A percentile compares a stretch with the other conserved stretches of the same genome.
Conservation (phyloP, 2,797 vertebrate genomes). For the Sphenodon punctatus region DNA sequence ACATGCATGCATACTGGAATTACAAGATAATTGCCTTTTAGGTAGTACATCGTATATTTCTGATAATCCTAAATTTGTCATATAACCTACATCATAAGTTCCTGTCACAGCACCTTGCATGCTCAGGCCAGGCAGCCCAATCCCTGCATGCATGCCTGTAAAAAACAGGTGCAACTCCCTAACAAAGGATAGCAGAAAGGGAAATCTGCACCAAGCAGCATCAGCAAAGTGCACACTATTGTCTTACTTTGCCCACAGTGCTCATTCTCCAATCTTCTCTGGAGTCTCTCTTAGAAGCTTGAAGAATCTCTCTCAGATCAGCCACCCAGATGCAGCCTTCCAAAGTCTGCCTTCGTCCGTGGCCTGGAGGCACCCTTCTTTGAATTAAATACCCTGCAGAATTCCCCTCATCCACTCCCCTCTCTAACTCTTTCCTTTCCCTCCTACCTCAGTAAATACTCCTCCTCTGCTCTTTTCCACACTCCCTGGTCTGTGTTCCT, state of each 20-base stretch:
- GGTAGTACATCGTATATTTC: too few species aligned
- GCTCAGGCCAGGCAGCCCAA: too few species aligned
- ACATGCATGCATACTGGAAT: too few species aligned
- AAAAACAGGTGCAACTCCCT: too few species aligned
- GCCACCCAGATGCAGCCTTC: background rate
- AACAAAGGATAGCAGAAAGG: background rate
- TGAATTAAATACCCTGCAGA: background rate
- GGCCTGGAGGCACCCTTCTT: background rate
- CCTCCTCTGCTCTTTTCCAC: background rate
- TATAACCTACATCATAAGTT: too few species aligned
- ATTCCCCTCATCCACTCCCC: background rate
- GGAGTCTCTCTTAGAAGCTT: background rate
- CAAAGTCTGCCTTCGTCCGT: background rate
- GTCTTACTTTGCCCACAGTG: background rate
- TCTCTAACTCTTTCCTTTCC: background rate
- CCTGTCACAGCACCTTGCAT: too few species aligned
- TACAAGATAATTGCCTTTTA: too few species aligned
- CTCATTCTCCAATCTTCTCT: background rate
- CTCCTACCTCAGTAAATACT: background rate
- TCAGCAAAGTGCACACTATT: background rate
- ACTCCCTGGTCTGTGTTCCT: background rate
- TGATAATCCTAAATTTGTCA: too few species aligned
- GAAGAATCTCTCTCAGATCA: background rate
- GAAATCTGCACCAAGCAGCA: background rate
- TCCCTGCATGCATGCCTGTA: too few species aligned